A percentile compares a stretch with the other conserved stretches of the same genome.
phyloP scores from a whole-genome alignment of 2,888 invertebrate genomes.

The Tachina fera region DNA sequence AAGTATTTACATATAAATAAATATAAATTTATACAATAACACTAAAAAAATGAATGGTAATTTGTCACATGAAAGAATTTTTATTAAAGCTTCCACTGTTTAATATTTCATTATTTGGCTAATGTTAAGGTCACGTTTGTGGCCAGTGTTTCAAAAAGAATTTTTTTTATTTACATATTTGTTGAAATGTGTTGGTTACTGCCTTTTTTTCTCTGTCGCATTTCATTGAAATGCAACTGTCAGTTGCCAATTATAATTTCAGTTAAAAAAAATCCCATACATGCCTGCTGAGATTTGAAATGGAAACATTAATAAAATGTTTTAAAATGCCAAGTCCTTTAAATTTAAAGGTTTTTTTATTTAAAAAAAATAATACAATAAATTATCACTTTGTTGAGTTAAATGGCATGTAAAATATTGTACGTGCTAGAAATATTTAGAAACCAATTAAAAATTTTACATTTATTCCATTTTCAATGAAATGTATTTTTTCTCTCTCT shows the following conservation, averaged over 20 bases:
- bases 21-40: neutral
- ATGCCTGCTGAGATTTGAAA: slow-evolving; percentile 67
- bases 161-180: slow-evolving; percentile 25
- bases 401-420: slow-evolving; percentile 61
- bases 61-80: neutral
- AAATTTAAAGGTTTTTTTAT: slow-evolving; percentile 46
- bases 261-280: slow-evolving; percentile 45
- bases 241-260: slow-evolving; percentile 70
- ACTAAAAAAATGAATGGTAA: neutral
- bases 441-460: slow-evolving; percentile 68
- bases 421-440: slow-evolving; percentile 69
- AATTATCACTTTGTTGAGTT: slow-evolving; percentile 64
- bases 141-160: slow-evolving; percentile 62
- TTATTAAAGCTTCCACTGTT: slow-evolving; percentile 35
- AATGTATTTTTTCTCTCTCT: neutral
- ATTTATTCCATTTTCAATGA: slow-evolving; percentile 28
- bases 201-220: slow-evolving; percentile 10
- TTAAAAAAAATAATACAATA: slow-evolving; percentile 42
- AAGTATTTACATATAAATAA: too few species aligned
- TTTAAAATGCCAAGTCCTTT: slow-evolving; percentile 43
- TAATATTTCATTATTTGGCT: slow-evolving; percentile 13
- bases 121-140: slow-evolving; percentile 64
- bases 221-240: slow-evolving; percentile 60
- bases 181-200: slow-evolving; percentile 54
- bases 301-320: slow-evolving; percentile 42